Percentiles rank a stretch among this genome's conserved stretches.
Evolutionary conservation across 1,140 invertebrate species (phyloP).

Genomic region (Maniola jurtina): DNA sequence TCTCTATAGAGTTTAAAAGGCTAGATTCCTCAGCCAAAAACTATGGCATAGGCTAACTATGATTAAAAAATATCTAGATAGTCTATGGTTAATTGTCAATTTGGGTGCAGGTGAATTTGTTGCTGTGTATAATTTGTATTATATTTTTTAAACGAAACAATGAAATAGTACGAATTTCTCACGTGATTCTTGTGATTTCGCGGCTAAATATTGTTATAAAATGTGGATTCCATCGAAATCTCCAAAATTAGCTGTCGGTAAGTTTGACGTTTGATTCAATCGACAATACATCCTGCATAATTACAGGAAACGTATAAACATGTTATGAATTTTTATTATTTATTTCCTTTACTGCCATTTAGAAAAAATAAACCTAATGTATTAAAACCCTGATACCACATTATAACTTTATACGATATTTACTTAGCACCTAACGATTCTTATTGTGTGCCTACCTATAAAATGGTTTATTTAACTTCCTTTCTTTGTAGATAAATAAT

Average conservation of each 20-base stretch:
- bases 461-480: too few relatives aligned
- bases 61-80: slow-evolving; percentile 13
- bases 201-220: slow-evolving; percentile 24
- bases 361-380: neutral
- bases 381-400: too few relatives aligned
- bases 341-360: slow-evolving; percentile 22
- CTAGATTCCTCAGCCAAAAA: neutral
- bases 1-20: neutral
- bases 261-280: slow-evolving; percentile 61
- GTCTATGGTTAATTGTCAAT: neutral
- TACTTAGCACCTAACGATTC: too few relatives aligned
- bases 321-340: slow-evolving; percentile 55
- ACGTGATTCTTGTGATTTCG: slow-evolving; percentile 20
- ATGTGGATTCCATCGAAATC: slow-evolving; percentile 72
- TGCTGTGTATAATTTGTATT: slow-evolving; percentile 24
- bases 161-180: slow-evolving; percentile 29
- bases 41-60: neutral
- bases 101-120: slow-evolving; percentile 21
- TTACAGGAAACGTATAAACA: slow-evolving; percentile 69
- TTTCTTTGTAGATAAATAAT: too few relatives aligned
- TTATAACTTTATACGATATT: too few relatives aligned
- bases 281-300: slow-evolving; percentile 68
- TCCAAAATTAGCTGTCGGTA: slow-evolving; percentile 68
- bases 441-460: too few relatives aligned
- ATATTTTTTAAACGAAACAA: slow-evolving; percentile 29